A percentile compares a stretch with the other conserved stretches of the same genome.
Evolutionary conservation across 2,888 invertebrate species (phyloP).

Genomic region (Copidosoma aretas): DNA sequence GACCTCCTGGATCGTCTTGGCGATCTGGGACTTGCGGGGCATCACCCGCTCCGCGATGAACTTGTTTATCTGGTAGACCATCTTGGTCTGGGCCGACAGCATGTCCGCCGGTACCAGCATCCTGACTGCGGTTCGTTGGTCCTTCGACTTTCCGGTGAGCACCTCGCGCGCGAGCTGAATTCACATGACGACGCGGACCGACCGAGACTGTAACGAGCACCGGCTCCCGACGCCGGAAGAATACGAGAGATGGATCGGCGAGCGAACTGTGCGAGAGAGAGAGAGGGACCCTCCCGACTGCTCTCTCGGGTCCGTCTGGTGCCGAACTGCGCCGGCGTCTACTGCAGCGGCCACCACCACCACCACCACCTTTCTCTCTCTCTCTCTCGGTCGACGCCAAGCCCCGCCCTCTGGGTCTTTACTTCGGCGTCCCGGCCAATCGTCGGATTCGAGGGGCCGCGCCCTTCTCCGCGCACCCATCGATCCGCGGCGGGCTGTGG

Average conservation of each 20-base stretch:
- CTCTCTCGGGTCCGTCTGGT: slow-evolving; percentile 25
- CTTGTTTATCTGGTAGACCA: slow-evolving; percentile 94
- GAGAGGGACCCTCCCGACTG: slow-evolving; percentile 13
- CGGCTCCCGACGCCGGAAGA: no score
- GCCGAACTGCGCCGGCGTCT: slow-evolving; percentile 24
- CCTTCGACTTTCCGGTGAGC: no score
- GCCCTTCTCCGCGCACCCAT: slow-evolving; percentile 25
- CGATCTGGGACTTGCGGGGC: slow-evolving; percentile 82
- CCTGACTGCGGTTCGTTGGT: slow-evolving; percentile 52
- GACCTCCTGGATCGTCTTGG: slow-evolving; percentile 87
- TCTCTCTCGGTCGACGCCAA: background rate
- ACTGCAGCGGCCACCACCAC: slow-evolving; percentile 1
- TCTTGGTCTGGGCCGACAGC: slow-evolving; percentile 93
- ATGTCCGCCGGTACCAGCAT: slow-evolving; percentile 93
- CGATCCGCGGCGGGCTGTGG: slow-evolving; percentile 24
- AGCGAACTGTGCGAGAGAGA: slow-evolving; percentile 5
- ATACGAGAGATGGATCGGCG: background rate
- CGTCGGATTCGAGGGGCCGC: slow-evolving; percentile 14
- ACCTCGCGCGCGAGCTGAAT: background rate
- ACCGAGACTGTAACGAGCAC: no score
- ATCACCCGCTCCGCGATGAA: slow-evolving; percentile 92
- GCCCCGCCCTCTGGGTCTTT: no score
- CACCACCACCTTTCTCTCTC: slow-evolving; percentile 3
- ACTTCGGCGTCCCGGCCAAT: slow-evolving; percentile 18
- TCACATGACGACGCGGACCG: background rate